These are phyloP conservation scores for Meghimatium bilineatum DNA, from an alignment of 2,888 invertebrate genomes.

Conservation along the genomic window DNA sequence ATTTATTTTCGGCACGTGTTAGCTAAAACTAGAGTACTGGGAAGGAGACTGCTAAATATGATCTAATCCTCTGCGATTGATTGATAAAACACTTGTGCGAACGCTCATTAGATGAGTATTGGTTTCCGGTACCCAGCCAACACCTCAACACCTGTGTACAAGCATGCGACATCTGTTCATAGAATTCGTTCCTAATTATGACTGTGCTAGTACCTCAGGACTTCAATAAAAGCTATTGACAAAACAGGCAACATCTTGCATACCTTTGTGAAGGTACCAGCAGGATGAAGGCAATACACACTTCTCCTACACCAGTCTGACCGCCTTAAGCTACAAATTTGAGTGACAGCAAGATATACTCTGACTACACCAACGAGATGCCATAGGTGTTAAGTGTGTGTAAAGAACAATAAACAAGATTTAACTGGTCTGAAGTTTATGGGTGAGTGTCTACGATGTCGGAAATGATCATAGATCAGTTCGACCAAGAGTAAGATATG, in stretches of 20 bases:
- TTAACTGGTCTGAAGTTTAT: conserved; percentile 31
- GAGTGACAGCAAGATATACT: conserved; percentile 18
- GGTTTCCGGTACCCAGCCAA: conserved; percentile 10
- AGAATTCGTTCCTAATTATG: conserved; percentile 10
- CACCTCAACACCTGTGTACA: conserved; percentile 20
- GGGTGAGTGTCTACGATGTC: background rate
- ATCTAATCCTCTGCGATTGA: background rate
- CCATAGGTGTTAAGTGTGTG: conserved; percentile 29
- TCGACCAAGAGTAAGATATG: background rate
- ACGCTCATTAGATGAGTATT: background rate
- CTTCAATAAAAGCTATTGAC: background rate
- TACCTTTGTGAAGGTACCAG: background rate
- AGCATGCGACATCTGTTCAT: background rate
- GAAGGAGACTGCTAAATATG: background rate
- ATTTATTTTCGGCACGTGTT: too few species aligned
- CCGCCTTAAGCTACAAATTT: background rate
- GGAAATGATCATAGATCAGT: background rate
- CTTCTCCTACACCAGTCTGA: background rate
- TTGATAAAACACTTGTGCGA: background rate
- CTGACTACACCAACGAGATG: background rate
- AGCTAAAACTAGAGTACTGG: too few species aligned
- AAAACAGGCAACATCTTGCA: background rate
- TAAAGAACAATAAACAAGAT: conserved; percentile 34
- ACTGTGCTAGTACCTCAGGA: background rate
- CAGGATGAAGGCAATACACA: background rate